phyloP scores from a whole-genome alignment of 2,113 vertebrate genomes.

The Etia nguti region DNA sequence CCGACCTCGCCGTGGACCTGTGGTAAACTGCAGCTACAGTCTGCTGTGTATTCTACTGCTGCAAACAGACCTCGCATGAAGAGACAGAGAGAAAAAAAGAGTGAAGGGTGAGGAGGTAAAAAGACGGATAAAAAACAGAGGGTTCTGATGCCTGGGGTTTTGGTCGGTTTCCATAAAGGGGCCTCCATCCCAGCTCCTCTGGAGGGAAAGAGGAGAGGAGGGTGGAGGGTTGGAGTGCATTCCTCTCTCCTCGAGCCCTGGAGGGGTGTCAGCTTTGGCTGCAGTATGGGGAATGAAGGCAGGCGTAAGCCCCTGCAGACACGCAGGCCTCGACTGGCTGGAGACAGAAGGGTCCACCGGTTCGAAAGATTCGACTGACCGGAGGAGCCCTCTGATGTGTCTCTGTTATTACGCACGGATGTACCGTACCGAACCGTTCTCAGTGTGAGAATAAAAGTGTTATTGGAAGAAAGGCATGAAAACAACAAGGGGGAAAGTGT shows the following conservation, averaged over 20 bases:
- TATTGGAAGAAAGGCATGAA: constrained; percentile 8
- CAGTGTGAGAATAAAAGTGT: background rate
- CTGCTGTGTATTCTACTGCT: constrained; percentile 45
- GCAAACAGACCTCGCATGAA: constrained; percentile 60
- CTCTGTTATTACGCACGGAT: background rate
- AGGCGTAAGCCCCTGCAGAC: constrained; percentile 57
- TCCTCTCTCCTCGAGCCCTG: constrained; percentile 56
- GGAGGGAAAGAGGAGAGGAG: constrained; percentile 45
- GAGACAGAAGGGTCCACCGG: background rate
- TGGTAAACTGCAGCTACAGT: constrained; percentile 12
- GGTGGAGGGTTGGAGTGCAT: constrained; percentile 49
- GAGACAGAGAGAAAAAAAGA: constrained; percentile 4
- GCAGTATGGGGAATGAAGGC: constrained; percentile 38
- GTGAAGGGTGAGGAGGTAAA: constrained; percentile 31
- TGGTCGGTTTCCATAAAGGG: constrained; percentile 58
- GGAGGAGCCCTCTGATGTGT: background rate
- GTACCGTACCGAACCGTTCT: background rate
- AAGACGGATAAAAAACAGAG: constrained; percentile 45
- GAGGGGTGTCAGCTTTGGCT: constrained; percentile 61
- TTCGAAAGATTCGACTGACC: background rate
- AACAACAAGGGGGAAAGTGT: constrained; percentile 16
- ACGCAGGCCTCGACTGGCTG: constrained; percentile 48
- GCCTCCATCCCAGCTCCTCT: constrained; percentile 43
- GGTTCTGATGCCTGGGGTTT: constrained; percentile 43
- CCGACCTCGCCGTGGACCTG: background rate